phyloP scores from a whole-genome alignment of 2,797 vertebrate species.

The Bradypus variegatus region DNA sequence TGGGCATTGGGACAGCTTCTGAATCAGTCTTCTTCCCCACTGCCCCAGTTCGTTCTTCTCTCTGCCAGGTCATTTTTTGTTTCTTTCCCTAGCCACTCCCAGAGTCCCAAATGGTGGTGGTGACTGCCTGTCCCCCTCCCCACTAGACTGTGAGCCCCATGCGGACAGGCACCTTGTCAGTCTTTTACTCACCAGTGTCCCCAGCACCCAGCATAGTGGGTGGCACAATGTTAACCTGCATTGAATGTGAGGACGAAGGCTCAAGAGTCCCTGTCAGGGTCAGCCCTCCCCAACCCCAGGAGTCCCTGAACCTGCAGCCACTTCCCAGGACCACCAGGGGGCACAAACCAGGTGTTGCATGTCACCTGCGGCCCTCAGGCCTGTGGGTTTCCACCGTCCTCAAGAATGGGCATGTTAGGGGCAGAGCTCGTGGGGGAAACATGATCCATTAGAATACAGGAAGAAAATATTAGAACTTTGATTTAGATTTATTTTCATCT shows the following conservation, averaged over 20 bases:
- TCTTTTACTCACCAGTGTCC: not conserved
- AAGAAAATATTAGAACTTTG: constrained; percentile 54
- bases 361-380: not conserved
- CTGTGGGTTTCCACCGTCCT: not conserved
- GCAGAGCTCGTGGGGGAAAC: not conserved
- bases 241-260: not conserved
- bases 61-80: not conserved
- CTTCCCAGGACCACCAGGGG: constrained; percentile 18
- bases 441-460: constrained; percentile 35
- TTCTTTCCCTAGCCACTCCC: not conserved
- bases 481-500: constrained; percentile 68
- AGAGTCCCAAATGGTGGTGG: not conserved
- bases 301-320: not conserved
- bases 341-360: not conserved
- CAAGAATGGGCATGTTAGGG: not conserved
- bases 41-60: not conserved
- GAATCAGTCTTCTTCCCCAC: not conserved
- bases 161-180: not conserved
- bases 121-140: not conserved
- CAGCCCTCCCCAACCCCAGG: not conserved
- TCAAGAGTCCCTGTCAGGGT: not conserved
- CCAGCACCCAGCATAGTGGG: not conserved
- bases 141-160: constrained; percentile 17
- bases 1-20: not conserved
- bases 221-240: not conserved